Conservation (phyloP, 2,888 invertebrate genomes). For the Phengaris alcon region DNA sequence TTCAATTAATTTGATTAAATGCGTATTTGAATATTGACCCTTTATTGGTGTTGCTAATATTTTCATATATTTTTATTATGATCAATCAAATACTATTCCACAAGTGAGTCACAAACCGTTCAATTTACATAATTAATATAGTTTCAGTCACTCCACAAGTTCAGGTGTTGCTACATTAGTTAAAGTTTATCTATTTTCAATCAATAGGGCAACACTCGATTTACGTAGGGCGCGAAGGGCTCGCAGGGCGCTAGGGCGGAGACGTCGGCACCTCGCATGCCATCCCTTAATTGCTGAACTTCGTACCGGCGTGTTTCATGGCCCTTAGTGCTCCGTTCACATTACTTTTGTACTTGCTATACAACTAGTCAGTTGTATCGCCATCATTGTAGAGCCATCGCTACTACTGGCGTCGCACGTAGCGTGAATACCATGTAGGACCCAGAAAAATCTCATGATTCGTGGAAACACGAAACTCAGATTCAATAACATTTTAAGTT, state of each 20-base stretch:
- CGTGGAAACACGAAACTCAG: too few species aligned
- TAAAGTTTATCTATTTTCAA: slow-evolving; percentile 21
- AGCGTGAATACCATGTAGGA: too few species aligned
- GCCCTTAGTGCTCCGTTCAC: slow-evolving; percentile 33
- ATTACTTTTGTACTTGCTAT: background rate
- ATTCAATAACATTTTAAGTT: too few species aligned
- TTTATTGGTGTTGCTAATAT: background rate
- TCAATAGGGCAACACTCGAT: slow-evolving; percentile 24
- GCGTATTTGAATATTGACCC: background rate
- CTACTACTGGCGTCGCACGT: too few species aligned
- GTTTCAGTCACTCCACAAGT: background rate
- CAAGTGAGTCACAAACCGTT: background rate
- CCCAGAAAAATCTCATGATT: too few species aligned
- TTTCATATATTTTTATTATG: too few species aligned
- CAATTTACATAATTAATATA: slow-evolving; percentile 12
- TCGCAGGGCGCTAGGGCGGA: slow-evolving; percentile 41
- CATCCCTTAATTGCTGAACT: slow-evolving; percentile 59
- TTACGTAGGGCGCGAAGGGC: slow-evolving; percentile 19
- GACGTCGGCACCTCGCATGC: slow-evolving; percentile 75
- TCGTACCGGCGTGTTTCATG: slow-evolving; percentile 37
- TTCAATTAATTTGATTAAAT: background rate
- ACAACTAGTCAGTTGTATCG: too few species aligned
- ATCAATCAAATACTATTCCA: background rate
- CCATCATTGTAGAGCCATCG: too few species aligned
- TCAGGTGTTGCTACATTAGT: slow-evolving; percentile 16